Conservation (phyloP, 2,888 invertebrate genomes). For the Platypus cylindrus region DNA sequence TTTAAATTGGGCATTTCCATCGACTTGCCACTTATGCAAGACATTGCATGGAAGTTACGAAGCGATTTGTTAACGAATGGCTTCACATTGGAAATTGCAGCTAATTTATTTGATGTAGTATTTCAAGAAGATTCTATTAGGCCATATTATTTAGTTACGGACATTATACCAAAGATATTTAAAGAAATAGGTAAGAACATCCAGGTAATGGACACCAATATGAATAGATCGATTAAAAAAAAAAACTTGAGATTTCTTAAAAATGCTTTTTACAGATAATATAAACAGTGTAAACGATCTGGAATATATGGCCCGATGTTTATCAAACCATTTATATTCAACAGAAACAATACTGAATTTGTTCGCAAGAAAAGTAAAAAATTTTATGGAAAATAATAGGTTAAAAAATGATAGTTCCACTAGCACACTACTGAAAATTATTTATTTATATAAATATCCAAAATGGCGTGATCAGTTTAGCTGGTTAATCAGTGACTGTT, state of each 20-base stretch:
- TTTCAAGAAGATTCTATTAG: conserved; percentile 32
- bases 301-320: conserved; percentile 36
- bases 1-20: conserved; percentile 35
- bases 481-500: conserved; percentile 29
- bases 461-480: conserved; percentile 35
- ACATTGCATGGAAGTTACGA: conserved; percentile 29
- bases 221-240: conserved; percentile 2
- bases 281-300: conserved; percentile 33
- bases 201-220: background rate
- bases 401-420: conserved; percentile 24
- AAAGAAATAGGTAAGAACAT: conserved; percentile 27
- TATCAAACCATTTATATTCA: conserved; percentile 34
- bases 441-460: conserved; percentile 36
- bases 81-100: conserved; percentile 26
- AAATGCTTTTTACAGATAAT: conserved; percentile 23
- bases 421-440: conserved; percentile 26
- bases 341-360: conserved; percentile 27
- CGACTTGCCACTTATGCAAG: conserved; percentile 27
- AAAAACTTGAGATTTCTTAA: conserved; percentile 4
- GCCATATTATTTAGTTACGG: conserved; percentile 30
- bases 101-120: conserved; percentile 35
- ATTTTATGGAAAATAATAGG: conserved; percentile 27
- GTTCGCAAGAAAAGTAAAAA: conserved; percentile 31
- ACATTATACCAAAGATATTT: conserved; percentile 33
- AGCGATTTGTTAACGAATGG: conserved; percentile 19